Conservation (phyloP, 2,888 invertebrate genomes). For the Mesorhabditis spiculigera region DNA sequence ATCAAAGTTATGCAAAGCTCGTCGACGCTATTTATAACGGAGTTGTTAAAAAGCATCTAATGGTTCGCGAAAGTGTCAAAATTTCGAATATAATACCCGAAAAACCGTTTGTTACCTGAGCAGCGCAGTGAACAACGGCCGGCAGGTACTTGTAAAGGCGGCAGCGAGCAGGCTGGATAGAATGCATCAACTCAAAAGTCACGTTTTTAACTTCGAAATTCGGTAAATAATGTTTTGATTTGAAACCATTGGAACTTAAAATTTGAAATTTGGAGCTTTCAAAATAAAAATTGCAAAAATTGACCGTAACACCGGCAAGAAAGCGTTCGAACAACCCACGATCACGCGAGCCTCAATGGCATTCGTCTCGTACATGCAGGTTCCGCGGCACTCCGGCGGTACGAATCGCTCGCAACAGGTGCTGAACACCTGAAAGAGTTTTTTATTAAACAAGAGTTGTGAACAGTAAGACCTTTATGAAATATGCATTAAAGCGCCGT, state of each 20-base stretch:
- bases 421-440: constrained; percentile 46
- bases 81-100: not conserved
- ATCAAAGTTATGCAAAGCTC: not conserved
- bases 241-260: not conserved
- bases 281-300: constrained; percentile 5
- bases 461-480: not conserved
- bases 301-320: not conserved
- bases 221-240: not conserved
- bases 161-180: constrained; percentile 55
- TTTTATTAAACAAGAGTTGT: too few relatives aligned
- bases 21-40: too few relatives aligned
- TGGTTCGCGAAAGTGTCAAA: too few relatives aligned
- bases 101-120: constrained; percentile 28
- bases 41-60: too few relatives aligned
- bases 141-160: constrained; percentile 56
- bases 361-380: constrained; percentile 56
- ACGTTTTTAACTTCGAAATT: not conserved
- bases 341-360: constrained; percentile 56
- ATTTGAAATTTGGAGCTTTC: not conserved
- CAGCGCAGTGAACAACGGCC: constrained; percentile 54
- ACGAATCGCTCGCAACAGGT: constrained; percentile 56
- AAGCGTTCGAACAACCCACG: constrained; percentile 22
- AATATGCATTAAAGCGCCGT: too few relatives aligned
- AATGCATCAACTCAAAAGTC: constrained; percentile 55
- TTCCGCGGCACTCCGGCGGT: constrained; percentile 55